Conservation (phyloP, 2,113 vertebrate genomes). For the Petromus typicus region DNA sequence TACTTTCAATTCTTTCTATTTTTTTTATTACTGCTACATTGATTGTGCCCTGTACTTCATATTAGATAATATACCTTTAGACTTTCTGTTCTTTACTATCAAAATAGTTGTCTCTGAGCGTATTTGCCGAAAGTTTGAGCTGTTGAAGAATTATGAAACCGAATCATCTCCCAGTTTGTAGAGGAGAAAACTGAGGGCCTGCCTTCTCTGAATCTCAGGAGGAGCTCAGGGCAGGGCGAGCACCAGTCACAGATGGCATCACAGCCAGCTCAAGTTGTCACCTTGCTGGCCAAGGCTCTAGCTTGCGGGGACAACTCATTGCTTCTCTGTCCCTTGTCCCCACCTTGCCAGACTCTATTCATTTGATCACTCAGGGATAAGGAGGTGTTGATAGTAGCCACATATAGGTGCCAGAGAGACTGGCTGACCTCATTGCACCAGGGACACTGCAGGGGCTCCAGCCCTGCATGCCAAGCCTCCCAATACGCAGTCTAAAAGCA, state of each 20-base stretch:
- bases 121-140: conserved; percentile 47
- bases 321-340: neutral
- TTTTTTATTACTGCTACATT: conserved; percentile 66
- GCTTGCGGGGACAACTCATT: neutral
- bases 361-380: conserved; percentile 36
- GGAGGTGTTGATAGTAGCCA: neutral
- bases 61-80: conserved; percentile 61
- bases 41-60: conserved; percentile 47
- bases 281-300: neutral
- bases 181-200: conserved; percentile 9
- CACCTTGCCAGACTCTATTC: conserved; percentile 22
- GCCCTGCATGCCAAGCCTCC: neutral
- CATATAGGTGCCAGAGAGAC: neutral
- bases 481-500: neutral
- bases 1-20: neutral
- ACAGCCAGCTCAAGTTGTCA: neutral
- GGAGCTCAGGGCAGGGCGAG: fast-evolving
- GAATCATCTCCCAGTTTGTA: neutral
- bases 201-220: neutral
- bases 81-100: neutral
- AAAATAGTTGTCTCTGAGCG: conserved; percentile 57
- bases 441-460: neutral
- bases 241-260: neutral
- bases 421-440: neutral
- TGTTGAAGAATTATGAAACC: conserved; percentile 10